phyloP scores from a whole-genome alignment of 1,140 invertebrate genomes.

The Dendrolimus kikuchii region DNA sequence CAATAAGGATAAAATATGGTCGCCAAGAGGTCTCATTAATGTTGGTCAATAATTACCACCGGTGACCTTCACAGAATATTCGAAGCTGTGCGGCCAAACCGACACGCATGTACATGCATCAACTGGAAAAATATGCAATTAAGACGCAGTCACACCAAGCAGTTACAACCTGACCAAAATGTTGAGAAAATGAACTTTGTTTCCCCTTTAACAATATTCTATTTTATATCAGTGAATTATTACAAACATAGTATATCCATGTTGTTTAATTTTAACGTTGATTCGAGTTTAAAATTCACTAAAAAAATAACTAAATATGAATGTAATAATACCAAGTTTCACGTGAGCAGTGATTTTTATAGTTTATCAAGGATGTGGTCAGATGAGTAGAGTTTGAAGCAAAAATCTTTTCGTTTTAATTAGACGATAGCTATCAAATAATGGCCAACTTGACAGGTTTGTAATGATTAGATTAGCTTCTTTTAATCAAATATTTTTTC shows the following conservation, averaged over 20 bases:
- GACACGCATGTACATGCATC: slow-evolving; percentile 16
- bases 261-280: too few relatives aligned
- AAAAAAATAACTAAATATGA: too few relatives aligned
- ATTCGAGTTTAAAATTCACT: too few relatives aligned
- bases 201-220: neutral
- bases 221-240: too few relatives aligned
- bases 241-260: too few relatives aligned
- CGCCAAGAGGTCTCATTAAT: slow-evolving; percentile 8
- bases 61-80: slow-evolving; percentile 42
- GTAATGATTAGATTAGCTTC: neutral
- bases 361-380: too few relatives aligned
- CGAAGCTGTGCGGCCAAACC: slow-evolving; percentile 6
- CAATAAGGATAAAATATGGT: too few relatives aligned
- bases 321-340: too few relatives aligned
- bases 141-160: slow-evolving; percentile 19
- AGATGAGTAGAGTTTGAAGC: neutral
- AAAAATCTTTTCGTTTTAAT: neutral
- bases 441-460: too few relatives aligned
- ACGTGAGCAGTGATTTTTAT: too few relatives aligned
- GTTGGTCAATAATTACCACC: neutral
- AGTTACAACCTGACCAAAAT: neutral
- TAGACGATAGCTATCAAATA: neutral
- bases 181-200: neutral
- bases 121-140: slow-evolving; percentile 30
- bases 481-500: too few relatives aligned